Percentiles rank a stretch among this genome's conserved stretches.
These are phyloP conservation scores for Brachionus rubens DNA, from an alignment of 1,140 invertebrate species.

Conservation along the genomic window DNA sequence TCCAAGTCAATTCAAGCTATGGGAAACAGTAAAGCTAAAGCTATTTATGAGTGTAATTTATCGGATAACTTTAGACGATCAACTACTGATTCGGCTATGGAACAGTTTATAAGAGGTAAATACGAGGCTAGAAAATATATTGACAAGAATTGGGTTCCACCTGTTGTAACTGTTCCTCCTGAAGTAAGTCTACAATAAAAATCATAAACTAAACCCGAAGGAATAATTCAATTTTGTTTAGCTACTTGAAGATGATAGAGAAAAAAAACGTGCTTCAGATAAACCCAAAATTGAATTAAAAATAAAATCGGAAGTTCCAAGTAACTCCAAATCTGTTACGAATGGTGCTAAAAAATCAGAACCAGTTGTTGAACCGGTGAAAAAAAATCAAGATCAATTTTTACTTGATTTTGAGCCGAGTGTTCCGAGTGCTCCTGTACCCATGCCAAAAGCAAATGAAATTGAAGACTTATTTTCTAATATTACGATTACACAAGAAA, in stretches of 20 bases:
- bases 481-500: too few species aligned
- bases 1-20: slow-evolving; percentile 85
- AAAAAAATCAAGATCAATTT: not conserved
- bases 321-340: not conserved
- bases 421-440: not conserved
- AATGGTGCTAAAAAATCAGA: not conserved
- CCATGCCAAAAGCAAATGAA: too few species aligned
- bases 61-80: slow-evolving; percentile 89
- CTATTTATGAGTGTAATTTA: slow-evolving; percentile 93
- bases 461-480: too few species aligned
- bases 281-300: slow-evolving; percentile 20
- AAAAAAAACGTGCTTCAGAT: not conserved
- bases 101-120: slow-evolving; percentile 91
- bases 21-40: slow-evolving; percentile 91
- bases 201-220: not conserved
- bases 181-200: not conserved
- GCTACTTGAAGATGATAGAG: slow-evolving; percentile 12
- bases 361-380: not conserved
- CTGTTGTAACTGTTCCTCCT: not conserved
- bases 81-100: slow-evolving; percentile 85
- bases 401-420: not conserved
- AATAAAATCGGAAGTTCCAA: not conserved
- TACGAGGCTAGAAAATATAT: slow-evolving; percentile 98
- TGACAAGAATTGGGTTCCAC: slow-evolving; percentile 69
- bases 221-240: not conserved